Conservation (phyloP, 2,113 vertebrate species). For the Laterallus jamaicensis region DNA sequence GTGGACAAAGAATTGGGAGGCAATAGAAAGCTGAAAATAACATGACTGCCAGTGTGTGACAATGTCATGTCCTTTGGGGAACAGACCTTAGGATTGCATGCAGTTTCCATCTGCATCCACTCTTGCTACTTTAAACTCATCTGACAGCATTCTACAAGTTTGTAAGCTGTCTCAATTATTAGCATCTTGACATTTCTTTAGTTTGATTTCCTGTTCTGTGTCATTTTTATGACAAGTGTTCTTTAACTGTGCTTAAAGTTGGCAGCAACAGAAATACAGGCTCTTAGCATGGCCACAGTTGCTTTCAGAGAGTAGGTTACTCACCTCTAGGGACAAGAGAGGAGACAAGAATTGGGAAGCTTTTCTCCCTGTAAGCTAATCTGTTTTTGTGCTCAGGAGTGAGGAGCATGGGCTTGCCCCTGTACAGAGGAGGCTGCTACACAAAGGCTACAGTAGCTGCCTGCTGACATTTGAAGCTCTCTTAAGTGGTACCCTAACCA, state of each 20-base stretch:
- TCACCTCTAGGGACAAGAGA: background rate
- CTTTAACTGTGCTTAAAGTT: background rate
- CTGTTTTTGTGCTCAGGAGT: background rate
- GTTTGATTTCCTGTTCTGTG: background rate
- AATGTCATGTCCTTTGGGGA: background rate
- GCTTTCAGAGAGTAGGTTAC: background rate
- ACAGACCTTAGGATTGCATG: background rate
- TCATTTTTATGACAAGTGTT: background rate
- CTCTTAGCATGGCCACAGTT: background rate
- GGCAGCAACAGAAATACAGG: background rate
- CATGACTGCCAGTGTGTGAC: background rate
- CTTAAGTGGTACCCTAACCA: fast-evolving
- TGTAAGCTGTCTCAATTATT: background rate
- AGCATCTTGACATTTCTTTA: background rate
- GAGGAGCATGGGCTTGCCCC: background rate
- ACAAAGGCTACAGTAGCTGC: background rate
- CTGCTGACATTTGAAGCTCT: background rate
- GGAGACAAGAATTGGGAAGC: background rate
- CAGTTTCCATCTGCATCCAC: background rate
- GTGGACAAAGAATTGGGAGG: background rate
- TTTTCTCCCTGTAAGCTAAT: background rate
- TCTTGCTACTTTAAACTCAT: background rate
- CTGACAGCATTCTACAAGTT: background rate
- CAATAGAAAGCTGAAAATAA: background rate
- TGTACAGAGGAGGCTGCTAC: background rate